Base-by-base conservation (phyloP, 2,797 vertebrate genomes). In the Molothrus aeneus region DNA sequence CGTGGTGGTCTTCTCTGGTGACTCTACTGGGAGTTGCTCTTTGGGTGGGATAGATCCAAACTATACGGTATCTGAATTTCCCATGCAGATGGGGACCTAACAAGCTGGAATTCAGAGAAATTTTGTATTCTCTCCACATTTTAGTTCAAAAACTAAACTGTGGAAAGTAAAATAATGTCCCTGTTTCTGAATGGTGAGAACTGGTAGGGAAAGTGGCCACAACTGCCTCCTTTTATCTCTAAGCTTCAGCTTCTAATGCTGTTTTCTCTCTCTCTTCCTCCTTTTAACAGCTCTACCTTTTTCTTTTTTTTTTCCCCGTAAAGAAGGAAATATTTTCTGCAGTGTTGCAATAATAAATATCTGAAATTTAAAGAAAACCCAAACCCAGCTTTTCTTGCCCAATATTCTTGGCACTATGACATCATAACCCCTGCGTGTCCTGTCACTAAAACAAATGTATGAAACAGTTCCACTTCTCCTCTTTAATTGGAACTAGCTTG, bases 401-500 rank as follows among this genome's bases (percentile, higher is more conserved):
- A 48, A 36, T 96, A 48, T 94, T 96, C 77, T 95, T 94, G 60
- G 68, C 82, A 88, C 81, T 91, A 36, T 96, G 92, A 92, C 96
- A 92, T 95, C 59, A 85, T 95, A 97, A 96, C 80, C 96, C 43
- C 95, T 86, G 88, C 50, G 26, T 93, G 80, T 88, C 71, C 68
- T 94, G 82, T 96, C 81, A 93, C 40, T 82, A 64, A 96, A 97
- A 96, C 91, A 97, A 96, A 97, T 95, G 61, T 74, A 88, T 82
- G 90, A 93, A 94, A 64, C 48, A 53, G 93, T 96, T 96, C 92
- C 53, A 88, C 54, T 91, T 93, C 75, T 96, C 70, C 61, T 93
- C 53, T 96, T 97, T 97, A 96, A 97, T 96, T 97, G 92, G 92
- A 95, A 91, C 92, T 95, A 93, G 73, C 80, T 97, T 90, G 95